These are phyloP conservation scores for Drusus annulatus DNA, from an alignment of 1,140 invertebrate genomes.

Conservation along the genomic window DNA sequence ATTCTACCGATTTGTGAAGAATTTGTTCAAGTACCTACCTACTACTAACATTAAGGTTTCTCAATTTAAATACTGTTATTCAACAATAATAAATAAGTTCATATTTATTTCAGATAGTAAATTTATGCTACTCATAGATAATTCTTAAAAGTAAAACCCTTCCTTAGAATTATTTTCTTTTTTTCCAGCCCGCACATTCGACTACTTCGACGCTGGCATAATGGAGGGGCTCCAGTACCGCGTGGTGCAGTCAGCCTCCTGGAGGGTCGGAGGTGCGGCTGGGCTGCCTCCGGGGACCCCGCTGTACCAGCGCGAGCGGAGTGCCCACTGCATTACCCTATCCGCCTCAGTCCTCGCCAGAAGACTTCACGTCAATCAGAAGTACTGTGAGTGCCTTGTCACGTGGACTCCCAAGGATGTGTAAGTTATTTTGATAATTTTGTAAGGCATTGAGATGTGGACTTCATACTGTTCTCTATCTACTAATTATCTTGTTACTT, in stretches of 20 bases:
- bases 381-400: slow-evolving; percentile 74
- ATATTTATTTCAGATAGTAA: too few relatives aligned
- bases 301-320: slow-evolving; percentile 59
- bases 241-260: slow-evolving; percentile 76
- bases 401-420: slow-evolving; percentile 80
- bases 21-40: too few relatives aligned
- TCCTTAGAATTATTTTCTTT: neutral
- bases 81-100: too few relatives aligned
- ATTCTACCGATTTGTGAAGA: too few relatives aligned
- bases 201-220: slow-evolving; percentile 89
- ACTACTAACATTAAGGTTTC: too few relatives aligned
- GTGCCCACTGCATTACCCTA: slow-evolving; percentile 69
- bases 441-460: too few relatives aligned
- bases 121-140: too few relatives aligned
- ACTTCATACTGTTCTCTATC: too few relatives aligned
- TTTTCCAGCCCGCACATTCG: slow-evolving; percentile 83
- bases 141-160: neutral
- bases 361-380: slow-evolving; percentile 74
- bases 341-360: slow-evolving; percentile 78
- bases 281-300: slow-evolving; percentile 67
- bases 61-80: too few relatives aligned
- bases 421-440: slow-evolving; percentile 70
- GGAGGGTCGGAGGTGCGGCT: slow-evolving; percentile 63
- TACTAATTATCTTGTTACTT: too few relatives aligned
- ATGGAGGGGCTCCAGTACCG: slow-evolving; percentile 89